Base-by-base conservation (phyloP, 2,113 vertebrate species). In the Apeltes quadracus region DNA sequence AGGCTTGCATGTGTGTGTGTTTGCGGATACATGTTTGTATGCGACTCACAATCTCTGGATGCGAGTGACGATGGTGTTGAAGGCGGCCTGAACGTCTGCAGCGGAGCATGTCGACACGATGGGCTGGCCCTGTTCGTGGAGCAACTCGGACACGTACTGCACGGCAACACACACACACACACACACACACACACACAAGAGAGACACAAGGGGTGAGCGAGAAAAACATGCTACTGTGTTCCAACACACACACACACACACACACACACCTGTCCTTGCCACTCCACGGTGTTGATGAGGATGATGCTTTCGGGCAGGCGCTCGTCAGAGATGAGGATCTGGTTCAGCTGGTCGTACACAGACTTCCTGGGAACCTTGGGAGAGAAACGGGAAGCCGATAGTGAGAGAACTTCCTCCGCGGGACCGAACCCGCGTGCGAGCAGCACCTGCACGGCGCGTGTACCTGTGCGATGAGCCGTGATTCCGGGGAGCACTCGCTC, bases 311-410 rank as follows among this genome's bases (percentile, higher is more conserved):
- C 94, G 1, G 94, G 94, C 0, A 95, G 87, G 32, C 91, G 84
- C 50, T 94, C 93, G 6, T 95, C 94, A 38, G 93, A 95, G 68
- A 94, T 93, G 61, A 94, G 90, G 87, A 95, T 94, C 85, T 94
- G 93, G 86, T 95, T 95, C 70, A 95, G 86, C 84, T 95, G 94
- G 83, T 95, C 94, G 11, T 95, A 95, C 43, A 95, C 93, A 16
- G 93, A 93, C 73, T 95, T 95, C 65, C 94, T 89, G 15, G 93
- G 93, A 62, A 94, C 92, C 94, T n/a, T 95, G 76, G 22, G 46
- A 61, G 61, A 69, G 36, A 51, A 62, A 79, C 6, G 22, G 69
- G 39, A 11, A 41, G 29, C 20, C 65, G 59, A 77, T 27, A 74
- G 29, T 63, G 18, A 34, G 56, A 73, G 41, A 25, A 32, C 7